Conservation (phyloP, 2,888 invertebrate species). For the Odontocolon sp. region DNA sequence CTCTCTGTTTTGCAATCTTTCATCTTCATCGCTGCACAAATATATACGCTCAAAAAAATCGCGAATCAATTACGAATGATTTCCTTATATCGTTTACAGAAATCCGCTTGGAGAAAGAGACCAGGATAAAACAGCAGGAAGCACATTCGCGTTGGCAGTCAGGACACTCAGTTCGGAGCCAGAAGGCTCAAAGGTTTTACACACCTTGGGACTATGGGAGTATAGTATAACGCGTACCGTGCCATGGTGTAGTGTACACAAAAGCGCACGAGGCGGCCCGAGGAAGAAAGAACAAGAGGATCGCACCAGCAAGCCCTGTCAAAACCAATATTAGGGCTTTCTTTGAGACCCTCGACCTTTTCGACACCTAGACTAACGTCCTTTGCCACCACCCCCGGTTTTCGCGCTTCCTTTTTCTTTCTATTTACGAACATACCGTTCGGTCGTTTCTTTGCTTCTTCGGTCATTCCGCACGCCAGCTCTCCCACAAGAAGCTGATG, state of each 20-base stretch:
- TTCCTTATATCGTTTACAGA: too few species aligned
- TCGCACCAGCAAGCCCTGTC: slow-evolving; percentile 73
- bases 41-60: neutral
- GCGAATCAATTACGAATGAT: too few species aligned
- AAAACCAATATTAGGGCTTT: slow-evolving; percentile 74
- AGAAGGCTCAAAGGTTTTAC: slow-evolving; percentile 47
- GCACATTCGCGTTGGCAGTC: too few species aligned
- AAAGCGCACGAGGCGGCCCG: slow-evolving; percentile 48
- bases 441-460: neutral
- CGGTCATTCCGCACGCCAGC: neutral
- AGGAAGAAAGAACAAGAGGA: slow-evolving; percentile 57
- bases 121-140: neutral
- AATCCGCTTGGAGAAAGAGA: too few species aligned
- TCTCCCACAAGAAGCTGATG: slow-evolving; percentile 7
- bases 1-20: too few species aligned
- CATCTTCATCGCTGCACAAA: neutral
- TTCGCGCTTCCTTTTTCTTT: neutral
- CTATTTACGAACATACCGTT: neutral
- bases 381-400: slow-evolving; percentile 7
- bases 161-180: slow-evolving; percentile 25
- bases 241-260: slow-evolving; percentile 40
- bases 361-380: slow-evolving; percentile 68
- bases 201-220: slow-evolving; percentile 45
- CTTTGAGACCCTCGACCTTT: slow-evolving; percentile 67
- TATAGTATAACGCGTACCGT: neutral